Percentiles rank a stretch among this genome's conserved stretches.
These are phyloP conservation scores for Leptodactylus fuscus DNA, from an alignment of 2,113 vertebrate species.

Conservation along the genomic window DNA sequence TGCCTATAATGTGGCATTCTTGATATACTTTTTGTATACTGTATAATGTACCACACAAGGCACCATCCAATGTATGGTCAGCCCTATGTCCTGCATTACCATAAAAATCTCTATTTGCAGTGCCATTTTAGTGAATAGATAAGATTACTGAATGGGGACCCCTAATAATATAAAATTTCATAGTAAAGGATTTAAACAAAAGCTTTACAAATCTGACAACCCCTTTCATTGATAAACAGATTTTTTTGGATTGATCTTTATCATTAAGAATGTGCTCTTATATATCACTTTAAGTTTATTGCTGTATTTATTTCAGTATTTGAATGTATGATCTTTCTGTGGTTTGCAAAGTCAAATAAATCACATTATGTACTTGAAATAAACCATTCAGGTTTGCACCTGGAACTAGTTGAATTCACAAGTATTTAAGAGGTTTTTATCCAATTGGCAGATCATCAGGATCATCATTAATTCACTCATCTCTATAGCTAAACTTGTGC, in stretches of 20 bases:
- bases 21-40: no score
- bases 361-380: background rate
- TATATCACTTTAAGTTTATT: background rate
- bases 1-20: no score
- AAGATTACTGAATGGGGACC: no score
- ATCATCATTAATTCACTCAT: slow-evolving; percentile 18
- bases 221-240: no score
- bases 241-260: background rate
- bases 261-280: background rate
- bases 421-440: slow-evolving; percentile 13
- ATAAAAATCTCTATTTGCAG: no score
- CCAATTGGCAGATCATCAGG: slow-evolving; percentile 3
- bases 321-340: background rate
- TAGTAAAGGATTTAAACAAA: no score
- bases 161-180: no score
- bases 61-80: no score
- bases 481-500: slow-evolving; percentile 13
- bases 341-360: background rate
- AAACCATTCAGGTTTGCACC: background rate
- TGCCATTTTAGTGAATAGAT: no score
- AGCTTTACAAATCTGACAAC: no score
- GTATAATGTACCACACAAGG: no score
- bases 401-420: slow-evolving; percentile 8
- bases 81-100: no score
- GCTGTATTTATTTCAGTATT: background rate